Conservation (phyloP, 2,888 invertebrate species). For the Orthosia incerta region DNA sequence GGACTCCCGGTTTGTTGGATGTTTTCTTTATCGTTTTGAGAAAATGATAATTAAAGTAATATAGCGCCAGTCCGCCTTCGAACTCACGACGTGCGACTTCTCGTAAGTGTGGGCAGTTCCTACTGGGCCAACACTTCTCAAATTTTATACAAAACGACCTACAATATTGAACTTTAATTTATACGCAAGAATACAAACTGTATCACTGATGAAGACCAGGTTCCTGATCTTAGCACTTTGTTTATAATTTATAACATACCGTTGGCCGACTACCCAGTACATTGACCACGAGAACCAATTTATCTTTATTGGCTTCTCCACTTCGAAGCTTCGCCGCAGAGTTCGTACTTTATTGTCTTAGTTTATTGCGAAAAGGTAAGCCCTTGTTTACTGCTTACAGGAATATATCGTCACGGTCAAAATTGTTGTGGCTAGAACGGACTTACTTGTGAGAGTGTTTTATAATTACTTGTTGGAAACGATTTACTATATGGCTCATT, state of each 20-base stretch:
- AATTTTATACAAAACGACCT: neutral
- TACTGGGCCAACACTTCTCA: too few relatives aligned
- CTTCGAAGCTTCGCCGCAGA: constrained; percentile 10
- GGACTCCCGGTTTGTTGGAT: too few relatives aligned
- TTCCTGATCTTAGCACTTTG: neutral
- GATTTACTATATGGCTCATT: too few relatives aligned
- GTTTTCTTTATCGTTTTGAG: too few relatives aligned
- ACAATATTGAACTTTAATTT: neutral
- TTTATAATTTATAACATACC: constrained; percentile 6
- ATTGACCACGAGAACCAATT: constrained; percentile 28
- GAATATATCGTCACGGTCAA: constrained; percentile 14
- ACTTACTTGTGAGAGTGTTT: neutral
- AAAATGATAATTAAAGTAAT: too few relatives aligned
- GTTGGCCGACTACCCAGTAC: neutral
- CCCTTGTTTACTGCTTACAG: constrained; percentile 19
- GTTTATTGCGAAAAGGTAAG: constrained; percentile 41
- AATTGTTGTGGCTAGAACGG: neutral
- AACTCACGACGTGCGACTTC: too few relatives aligned
- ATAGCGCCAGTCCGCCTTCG: too few relatives aligned
- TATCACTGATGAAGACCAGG: neutral
- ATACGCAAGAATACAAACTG: neutral
- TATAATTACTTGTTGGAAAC: too few relatives aligned
- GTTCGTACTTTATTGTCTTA: constrained; percentile 35
- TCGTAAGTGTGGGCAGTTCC: too few relatives aligned
- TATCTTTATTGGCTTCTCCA: constrained; percentile 26